These are phyloP conservation scores for Caenorhabditis panamensis DNA, from an alignment of 2,888 invertebrate species.

Conservation along the genomic window DNA sequence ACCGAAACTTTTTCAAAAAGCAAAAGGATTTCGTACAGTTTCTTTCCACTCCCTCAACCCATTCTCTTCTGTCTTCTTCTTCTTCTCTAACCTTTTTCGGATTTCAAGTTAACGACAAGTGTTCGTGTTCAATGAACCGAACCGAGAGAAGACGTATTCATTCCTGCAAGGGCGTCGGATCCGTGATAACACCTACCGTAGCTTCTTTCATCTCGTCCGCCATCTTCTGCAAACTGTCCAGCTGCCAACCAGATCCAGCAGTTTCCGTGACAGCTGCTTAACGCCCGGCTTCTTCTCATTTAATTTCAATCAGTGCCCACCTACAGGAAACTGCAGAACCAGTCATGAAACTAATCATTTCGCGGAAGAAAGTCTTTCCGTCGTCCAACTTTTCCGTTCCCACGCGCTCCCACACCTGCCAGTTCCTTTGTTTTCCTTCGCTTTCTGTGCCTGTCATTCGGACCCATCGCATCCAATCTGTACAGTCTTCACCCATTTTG, in stretches of 20 bases:
- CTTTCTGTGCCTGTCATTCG: slow-evolving; percentile 19
- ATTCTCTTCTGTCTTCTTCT: no score
- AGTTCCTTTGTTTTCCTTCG: slow-evolving; percentile 19
- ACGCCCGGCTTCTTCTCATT: slow-evolving; percentile 1
- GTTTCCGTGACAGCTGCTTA: background rate
- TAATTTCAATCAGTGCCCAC: slow-evolving; percentile 34
- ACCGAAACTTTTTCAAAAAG: slow-evolving; percentile 39
- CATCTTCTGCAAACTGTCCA: no score
- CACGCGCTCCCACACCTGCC: slow-evolving; percentile 30
- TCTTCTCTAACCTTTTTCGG: background rate
- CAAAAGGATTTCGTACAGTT: slow-evolving; percentile 51
- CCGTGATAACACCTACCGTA: slow-evolving; percentile 5
- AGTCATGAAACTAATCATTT: slow-evolving; percentile 38
- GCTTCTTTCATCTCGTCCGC: no score
- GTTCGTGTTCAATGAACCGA: slow-evolving; percentile 55
- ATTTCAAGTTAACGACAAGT: slow-evolving; percentile 38
- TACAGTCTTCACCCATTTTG: slow-evolving; percentile 20
- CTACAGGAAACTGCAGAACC: slow-evolving; percentile 8
- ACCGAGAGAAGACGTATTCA: background rate
- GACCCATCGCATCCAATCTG: slow-evolving; percentile 26
- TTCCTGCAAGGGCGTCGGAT: background rate
- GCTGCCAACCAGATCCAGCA: background rate
- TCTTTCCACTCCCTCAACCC: no score
- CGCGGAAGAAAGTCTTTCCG: slow-evolving; percentile 5
- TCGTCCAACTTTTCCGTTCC: slow-evolving; percentile 36